phyloP scores from a whole-genome alignment of 2,113 vertebrate genomes.

The Dicaeum eximium region DNA sequence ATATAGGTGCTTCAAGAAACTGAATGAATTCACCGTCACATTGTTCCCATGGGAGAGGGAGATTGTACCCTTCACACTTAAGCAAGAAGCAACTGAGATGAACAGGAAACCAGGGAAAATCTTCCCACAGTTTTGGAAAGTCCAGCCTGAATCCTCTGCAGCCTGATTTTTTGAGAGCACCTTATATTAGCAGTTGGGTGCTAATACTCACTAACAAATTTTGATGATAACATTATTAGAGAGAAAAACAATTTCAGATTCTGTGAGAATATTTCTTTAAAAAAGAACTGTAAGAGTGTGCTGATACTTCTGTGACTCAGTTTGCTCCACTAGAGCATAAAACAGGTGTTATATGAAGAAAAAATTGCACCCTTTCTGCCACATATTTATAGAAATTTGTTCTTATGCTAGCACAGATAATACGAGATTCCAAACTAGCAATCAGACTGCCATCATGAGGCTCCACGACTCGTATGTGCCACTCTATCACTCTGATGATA shows the following conservation, averaged over 20 bases:
- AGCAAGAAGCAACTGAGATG: background rate
- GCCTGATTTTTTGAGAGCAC: background rate
- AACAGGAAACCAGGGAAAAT: background rate
- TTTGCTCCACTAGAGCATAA: background rate
- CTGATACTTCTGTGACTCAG: background rate
- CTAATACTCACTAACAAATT: background rate
- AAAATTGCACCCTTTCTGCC: background rate
- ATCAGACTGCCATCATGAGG: background rate
- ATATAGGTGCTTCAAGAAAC: background rate
- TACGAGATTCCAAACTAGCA: background rate
- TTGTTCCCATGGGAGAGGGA: background rate
- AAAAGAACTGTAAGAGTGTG: background rate
- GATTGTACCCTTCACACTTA: background rate
- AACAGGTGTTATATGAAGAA: background rate
- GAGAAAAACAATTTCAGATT: background rate
- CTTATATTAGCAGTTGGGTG: background rate
- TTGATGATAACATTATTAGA: background rate
- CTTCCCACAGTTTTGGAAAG: background rate
- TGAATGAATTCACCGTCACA: background rate
- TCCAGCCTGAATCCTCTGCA: background rate
- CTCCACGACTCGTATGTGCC: background rate
- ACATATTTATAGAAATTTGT: background rate
- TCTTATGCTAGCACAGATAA: background rate
- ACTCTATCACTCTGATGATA: background rate
- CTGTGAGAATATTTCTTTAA: background rate